Evolutionary conservation across 2,113 vertebrate species (phyloP), one percentile per base, ranked within the genome.

Genomic region (Erythrocercus mccallii): DNA sequence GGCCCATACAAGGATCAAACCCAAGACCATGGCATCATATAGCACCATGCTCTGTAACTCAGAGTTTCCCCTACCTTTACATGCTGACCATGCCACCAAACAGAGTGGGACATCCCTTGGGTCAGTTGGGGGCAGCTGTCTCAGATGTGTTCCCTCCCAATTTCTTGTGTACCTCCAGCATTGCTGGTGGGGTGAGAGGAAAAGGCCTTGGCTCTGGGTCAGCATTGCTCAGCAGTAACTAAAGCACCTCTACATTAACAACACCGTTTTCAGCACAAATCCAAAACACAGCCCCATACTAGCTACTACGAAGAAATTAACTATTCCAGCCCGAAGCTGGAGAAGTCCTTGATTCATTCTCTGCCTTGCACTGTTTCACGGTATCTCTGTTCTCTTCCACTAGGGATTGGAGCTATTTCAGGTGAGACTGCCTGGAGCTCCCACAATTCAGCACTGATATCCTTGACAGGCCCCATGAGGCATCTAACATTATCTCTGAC

Each of bases 91-190:
- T 10, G 21, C 42, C 28, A 20, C 22, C 30, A 64, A 53, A 33
- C 0, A 0, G 31, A 65, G 30, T 3, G 19, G 58, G 7, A 65
- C 4, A 42, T 11, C 12, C 37, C 64, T n/a, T 25, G 11, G 24
- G 45, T 23, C n/a, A 58, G 3, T 0, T 54, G 65, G 20, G 14
- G 25, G 51, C 66, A 74, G 31, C 40, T 61, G 33, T 50, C 40
- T n/a, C 0, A 0, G 25, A 42, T 30, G 5, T 33, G 45, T 33
- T 11, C 21, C 18, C 37, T 45, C 53, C 58, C 58, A 72, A 3
- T 2, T 30, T 25, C 37, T 25, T 14, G 30, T 19, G n/a, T 20
- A 22, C 6, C 16, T 21, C 30, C 28, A 73, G 71, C 48, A 28
- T 4, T 5, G 4, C 24, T 44, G 50, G 27, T 11, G 5, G 31